A percentile compares a stretch with the other conserved stretches of the same genome.
phyloP scores from a whole-genome alignment of 2,797 vertebrate species.

The Cyclura pinguis region DNA sequence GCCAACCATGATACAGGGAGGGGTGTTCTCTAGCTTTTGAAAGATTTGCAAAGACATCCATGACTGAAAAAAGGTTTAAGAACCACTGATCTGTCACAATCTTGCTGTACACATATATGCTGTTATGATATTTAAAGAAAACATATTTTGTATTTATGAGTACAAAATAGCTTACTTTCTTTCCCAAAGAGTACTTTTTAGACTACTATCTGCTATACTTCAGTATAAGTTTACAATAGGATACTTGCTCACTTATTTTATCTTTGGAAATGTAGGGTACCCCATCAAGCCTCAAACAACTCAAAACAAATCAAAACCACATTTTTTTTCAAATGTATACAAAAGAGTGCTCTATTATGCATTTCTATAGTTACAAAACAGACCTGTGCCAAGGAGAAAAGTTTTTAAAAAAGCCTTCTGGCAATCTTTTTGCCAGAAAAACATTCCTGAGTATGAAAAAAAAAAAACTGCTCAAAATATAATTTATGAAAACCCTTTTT shows the following conservation, averaged over 20 bases:
- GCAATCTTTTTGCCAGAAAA: conserved; percentile 15
- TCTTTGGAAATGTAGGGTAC: neutral
- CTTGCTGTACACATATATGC: neutral
- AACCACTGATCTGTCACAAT: too few species aligned
- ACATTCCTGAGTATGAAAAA: neutral
- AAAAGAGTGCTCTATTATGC: conserved; percentile 27
- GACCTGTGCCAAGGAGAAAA: conserved; percentile 52
- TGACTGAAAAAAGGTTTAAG: too few species aligned
- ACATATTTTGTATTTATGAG: neutral
- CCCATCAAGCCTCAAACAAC: conserved; percentile 62
- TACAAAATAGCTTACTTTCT: neutral
- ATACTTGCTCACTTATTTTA: neutral
- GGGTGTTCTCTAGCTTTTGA: too few species aligned
- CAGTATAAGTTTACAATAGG: neutral
- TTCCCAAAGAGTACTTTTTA: neutral
- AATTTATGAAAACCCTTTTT: neutral
- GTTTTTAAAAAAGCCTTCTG: conserved; percentile 30
- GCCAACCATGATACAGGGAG: too few species aligned
- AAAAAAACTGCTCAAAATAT: conserved; percentile 38
- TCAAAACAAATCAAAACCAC: conserved; percentile 53
- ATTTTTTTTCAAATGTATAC: conserved; percentile 44
- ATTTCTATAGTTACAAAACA: conserved; percentile 39
- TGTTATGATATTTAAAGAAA: neutral
- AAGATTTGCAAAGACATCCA: too few species aligned
- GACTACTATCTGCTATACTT: neutral